Conservation (phyloP, 2,113 vertebrate species). For the Clarias gariepinus region DNA sequence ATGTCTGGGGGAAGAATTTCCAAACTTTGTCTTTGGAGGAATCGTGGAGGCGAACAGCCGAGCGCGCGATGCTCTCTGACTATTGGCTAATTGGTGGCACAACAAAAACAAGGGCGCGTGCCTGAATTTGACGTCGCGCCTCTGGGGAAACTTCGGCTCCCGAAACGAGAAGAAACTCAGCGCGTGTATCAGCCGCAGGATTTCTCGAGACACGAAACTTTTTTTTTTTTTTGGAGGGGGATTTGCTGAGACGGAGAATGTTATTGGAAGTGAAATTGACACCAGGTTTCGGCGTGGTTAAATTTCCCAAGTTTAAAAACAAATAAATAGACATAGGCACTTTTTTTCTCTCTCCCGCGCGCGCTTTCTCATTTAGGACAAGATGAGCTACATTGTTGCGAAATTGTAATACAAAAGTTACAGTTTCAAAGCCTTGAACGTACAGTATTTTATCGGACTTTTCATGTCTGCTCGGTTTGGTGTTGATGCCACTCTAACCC, state of each 20-base stretch:
- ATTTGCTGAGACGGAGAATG: background rate
- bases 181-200: background rate
- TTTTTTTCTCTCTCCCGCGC: background rate
- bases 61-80: slow-evolving; percentile 22
- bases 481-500: slow-evolving; percentile 23
- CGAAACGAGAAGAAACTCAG: background rate
- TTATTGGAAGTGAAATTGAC: background rate
- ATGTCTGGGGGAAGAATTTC: background rate
- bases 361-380: background rate
- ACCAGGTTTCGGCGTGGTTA: background rate
- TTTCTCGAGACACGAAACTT: background rate
- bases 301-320: background rate
- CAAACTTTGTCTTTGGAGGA: slow-evolving; percentile 22
- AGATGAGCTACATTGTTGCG: too few species aligned
- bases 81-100: slow-evolving; percentile 25
- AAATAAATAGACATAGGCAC: background rate
- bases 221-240: background rate
- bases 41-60: background rate
- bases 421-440: too few species aligned
- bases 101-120: slow-evolving; percentile 32
- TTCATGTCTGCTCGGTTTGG: background rate
- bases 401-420: too few species aligned
- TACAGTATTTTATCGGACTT: background rate
- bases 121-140: slow-evolving; percentile 39
- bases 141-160: slow-evolving; percentile 24